Base-by-base conservation (phyloP, 2,797 vertebrate species). In the Catharus ustulatus region DNA sequence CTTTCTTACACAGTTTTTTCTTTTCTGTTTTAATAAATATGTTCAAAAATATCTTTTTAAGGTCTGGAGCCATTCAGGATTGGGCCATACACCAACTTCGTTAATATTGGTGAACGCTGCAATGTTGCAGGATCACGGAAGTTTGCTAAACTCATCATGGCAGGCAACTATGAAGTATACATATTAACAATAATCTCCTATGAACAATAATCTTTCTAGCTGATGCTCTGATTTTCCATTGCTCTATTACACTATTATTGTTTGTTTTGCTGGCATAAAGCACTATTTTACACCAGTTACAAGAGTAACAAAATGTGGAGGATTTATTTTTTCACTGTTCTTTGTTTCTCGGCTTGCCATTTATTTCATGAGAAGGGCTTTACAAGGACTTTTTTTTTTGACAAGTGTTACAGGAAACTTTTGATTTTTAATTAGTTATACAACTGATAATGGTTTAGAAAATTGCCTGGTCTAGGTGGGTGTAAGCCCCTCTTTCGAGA, bases 101-200 rank as follows among this genome's bases (percentile, higher is more conserved):
- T 99, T 52, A 99, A 99, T 95, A 99, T 99, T 15, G 99, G 99
- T 0, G 99, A 99, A 77, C 99, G 99, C 67, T 99, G 99, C 96
- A 99, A 99, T 3, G 99, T 99, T 77, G 99, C 99, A 3, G 99
- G 99, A 72, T 99, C 99, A 74, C 98, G 97, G 93, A 99, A 97
- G 95, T 99, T 99, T 96, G 99, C 99, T 85, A 99, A 98, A 91
- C 98, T 99, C 96, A 98, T 99, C 97, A 99, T 98, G 98, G 95
- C 98, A 9, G 99, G 98, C 94, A 98, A 99, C 96, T 99, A 99
- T 80, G 99, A 99, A 97, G 99, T 99, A 95, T 95, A 92, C 30
- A 82, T 77, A 81, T 75, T 78, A 75, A 62, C 16, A 22, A 55
- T 45, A 14, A 62, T 71, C 38, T 77, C 32, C 71, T 78, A 69